Conservation (phyloP, 2,888 invertebrate species). For the Pinctada fucata region DNA sequence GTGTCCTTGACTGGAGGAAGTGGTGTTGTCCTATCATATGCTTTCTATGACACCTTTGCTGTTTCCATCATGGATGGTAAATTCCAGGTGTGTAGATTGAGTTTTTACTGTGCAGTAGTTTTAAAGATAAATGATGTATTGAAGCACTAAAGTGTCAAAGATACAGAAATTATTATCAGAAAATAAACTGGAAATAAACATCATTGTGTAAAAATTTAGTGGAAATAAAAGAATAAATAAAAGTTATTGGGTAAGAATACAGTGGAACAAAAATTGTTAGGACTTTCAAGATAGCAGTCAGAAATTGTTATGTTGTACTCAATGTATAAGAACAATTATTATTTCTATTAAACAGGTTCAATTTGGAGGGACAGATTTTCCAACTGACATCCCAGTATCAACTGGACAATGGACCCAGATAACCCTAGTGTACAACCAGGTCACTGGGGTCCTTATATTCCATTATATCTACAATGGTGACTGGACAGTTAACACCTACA, state of each 20-base stretch:
- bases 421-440: slow-evolving; percentile 44
- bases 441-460: slow-evolving; percentile 36
- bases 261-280: too few relatives aligned
- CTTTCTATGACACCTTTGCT: slow-evolving; percentile 37
- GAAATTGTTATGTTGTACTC: too few relatives aligned
- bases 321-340: too few relatives aligned
- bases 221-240: too few relatives aligned
- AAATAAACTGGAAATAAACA: not conserved
- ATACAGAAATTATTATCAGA: not conserved
- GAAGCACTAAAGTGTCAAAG: not conserved
- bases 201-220: too few relatives aligned
- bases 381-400: slow-evolving; percentile 36
- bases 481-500: slow-evolving; percentile 20
- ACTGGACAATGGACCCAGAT: slow-evolving; percentile 47
- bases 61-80: slow-evolving; percentile 37
- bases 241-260: too few relatives aligned
- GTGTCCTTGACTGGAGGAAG: slow-evolving; percentile 7
- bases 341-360: too few relatives aligned
- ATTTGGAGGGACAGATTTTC: too few relatives aligned
- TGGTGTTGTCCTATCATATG: slow-evolving; percentile 39
- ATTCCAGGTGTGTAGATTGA: slow-evolving; percentile 9
- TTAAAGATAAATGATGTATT: too few relatives aligned
- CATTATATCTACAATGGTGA: slow-evolving; percentile 32
- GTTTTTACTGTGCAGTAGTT: too few relatives aligned
- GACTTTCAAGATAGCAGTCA: too few relatives aligned